These are phyloP conservation scores for Stegodyphus dumicola DNA, from an alignment of 1,140 invertebrate genomes.

Conservation along the genomic window DNA sequence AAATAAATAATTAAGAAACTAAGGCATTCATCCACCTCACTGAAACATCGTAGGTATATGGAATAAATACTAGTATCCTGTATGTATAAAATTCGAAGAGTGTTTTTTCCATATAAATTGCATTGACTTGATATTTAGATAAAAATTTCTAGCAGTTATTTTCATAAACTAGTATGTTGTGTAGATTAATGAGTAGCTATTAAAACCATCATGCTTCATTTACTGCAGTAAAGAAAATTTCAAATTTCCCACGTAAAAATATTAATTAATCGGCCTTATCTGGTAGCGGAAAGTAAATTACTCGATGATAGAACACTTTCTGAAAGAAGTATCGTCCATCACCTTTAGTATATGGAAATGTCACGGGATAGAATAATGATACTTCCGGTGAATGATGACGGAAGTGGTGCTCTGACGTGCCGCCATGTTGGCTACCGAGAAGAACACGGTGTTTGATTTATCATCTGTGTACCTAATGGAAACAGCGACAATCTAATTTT, in stretches of 20 bases:
- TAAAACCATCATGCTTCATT: too few relatives aligned
- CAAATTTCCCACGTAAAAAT: not conserved
- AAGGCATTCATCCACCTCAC: too few relatives aligned
- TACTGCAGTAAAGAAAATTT: too few relatives aligned
- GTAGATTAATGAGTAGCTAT: too few relatives aligned
- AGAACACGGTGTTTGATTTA: slow-evolving; percentile 17
- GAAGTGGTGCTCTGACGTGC: slow-evolving; percentile 12
- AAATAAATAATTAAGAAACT: too few relatives aligned
- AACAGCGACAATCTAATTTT: not conserved
- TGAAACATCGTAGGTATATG: too few relatives aligned
- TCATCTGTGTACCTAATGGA: not conserved
- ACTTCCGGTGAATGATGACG: slow-evolving; percentile 17
- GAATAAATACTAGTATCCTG: too few relatives aligned
- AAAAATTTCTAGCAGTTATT: too few relatives aligned
- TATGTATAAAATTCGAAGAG: too few relatives aligned
- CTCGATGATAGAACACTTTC: not conserved
- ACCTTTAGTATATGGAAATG: slow-evolving; percentile 16
- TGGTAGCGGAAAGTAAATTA: not conserved
- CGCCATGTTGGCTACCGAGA: slow-evolving; percentile 10
- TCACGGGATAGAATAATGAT: slow-evolving; percentile 7
- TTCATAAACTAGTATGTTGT: too few relatives aligned
- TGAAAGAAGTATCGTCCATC: slow-evolving; percentile 15
- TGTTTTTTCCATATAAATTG: too few relatives aligned
- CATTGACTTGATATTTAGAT: too few relatives aligned
- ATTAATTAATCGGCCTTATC: slow-evolving; percentile 13